Percentiles rank a stretch among this genome's conserved stretches.
Evolutionary conservation across 2,888 invertebrate genomes (phyloP).

Genomic region (Hybos culiciformis): DNA sequence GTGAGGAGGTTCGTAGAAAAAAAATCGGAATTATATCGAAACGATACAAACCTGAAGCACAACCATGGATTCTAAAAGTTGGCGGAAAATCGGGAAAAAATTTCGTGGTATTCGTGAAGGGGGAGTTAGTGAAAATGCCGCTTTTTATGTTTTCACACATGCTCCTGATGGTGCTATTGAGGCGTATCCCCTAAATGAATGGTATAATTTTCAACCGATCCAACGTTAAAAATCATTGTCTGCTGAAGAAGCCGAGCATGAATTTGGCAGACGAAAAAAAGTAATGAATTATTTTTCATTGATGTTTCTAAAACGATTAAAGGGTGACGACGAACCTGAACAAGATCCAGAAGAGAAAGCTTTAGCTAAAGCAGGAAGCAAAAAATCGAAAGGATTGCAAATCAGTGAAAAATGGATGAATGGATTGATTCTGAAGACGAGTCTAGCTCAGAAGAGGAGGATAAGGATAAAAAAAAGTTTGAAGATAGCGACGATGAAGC

Average conservation of each 20-base stretch:
- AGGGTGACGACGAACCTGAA: conserved; percentile 45
- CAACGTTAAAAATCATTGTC: conserved; percentile 77
- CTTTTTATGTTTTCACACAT: conserved; percentile 96
- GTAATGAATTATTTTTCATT: conserved; percentile 91
- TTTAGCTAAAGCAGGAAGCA: conserved; percentile 39
- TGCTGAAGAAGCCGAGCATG: conserved; percentile 96
- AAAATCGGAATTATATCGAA: conserved; percentile 81
- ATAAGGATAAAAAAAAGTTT: conserved; percentile 51
- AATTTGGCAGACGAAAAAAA: conserved; percentile 89
- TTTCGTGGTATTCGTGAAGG: conserved; percentile 89
- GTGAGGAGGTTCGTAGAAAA: conserved; percentile 86
- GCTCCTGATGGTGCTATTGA: conserved; percentile 90
- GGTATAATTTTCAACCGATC: conserved; percentile 45
- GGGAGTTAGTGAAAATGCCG: conserved; percentile 90
- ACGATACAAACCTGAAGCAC: conserved; percentile 85
- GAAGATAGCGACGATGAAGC: conserved; percentile 43
- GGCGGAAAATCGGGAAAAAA: conserved; percentile 64
- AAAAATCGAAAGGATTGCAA: conserved; percentile 50
- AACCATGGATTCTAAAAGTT: conserved; percentile 91
- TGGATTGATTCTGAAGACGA: conserved; percentile 77
- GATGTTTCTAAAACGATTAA: conserved; percentile 81
- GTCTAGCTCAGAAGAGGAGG: conserved; percentile 56
- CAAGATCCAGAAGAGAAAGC: conserved; percentile 54
- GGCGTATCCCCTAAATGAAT: conserved; percentile 89
- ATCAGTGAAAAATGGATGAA: conserved; percentile 90